These are phyloP conservation scores for Lepidurus apus DNA, from an alignment of 1,140 invertebrate genomes.

Conservation along the genomic window DNA sequence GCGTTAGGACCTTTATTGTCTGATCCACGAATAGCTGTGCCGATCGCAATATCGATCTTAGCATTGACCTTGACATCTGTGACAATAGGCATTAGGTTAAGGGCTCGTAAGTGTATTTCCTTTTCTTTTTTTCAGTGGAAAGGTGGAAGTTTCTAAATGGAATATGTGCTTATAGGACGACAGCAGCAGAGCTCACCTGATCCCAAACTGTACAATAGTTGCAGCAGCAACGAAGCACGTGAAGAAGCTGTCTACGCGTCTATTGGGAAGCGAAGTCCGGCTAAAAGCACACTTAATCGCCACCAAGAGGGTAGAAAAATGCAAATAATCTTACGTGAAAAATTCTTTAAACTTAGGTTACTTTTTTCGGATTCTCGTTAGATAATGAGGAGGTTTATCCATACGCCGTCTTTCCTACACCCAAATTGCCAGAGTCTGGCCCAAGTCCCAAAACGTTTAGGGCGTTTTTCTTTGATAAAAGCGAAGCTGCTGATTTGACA, in stretches of 20 bases:
- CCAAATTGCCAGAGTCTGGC: background rate
- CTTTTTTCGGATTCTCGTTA: background rate
- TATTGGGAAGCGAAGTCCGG: background rate
- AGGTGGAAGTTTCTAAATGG: no score
- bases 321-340: background rate
- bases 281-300: background rate
- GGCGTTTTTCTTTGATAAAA: conserved; percentile 1
- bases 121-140: background rate
- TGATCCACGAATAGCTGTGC: conserved; percentile 37
- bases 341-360: background rate
- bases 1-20: conserved; percentile 33
- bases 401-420: conserved; percentile 32
- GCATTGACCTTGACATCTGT: conserved; percentile 37
- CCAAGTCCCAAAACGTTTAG: background rate
- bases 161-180: background rate
- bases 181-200: conserved; percentile 5
- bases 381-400: conserved; percentile 31
- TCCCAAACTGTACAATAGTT: conserved; percentile 28
- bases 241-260: conserved; percentile 14
- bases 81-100: conserved; percentile 36
- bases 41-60: conserved; percentile 36
- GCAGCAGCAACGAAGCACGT: conserved; percentile 31
- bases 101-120: conserved; percentile 33
- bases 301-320: conserved; percentile 38
- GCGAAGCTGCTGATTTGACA: background rate